Evolutionary conservation across 2,797 vertebrate species (phyloP).

Genomic region (Gallinago solitaria): DNA sequence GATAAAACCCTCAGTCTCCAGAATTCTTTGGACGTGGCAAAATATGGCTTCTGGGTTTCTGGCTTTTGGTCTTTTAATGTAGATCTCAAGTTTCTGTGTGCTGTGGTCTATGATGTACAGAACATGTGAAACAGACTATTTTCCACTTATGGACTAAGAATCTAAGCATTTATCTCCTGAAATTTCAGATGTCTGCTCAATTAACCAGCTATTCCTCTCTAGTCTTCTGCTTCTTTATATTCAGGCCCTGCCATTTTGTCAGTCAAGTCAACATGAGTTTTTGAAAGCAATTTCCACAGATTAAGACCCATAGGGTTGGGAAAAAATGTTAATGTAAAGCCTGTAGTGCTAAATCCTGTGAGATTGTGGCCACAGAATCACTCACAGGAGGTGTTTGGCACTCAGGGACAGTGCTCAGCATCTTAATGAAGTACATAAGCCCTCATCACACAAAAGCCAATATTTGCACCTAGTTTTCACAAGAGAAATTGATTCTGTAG

Average conservation of each 20-base stretch:
- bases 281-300: slow-evolving; percentile 29
- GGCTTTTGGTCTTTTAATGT: background rate
- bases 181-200: background rate
- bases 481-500: slow-evolving; percentile 41
- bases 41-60: background rate
- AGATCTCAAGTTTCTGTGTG: background rate
- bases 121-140: background rate
- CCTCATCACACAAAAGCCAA: slow-evolving; percentile 43
- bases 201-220: background rate
- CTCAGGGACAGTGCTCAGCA: slow-evolving; percentile 5
- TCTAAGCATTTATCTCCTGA: background rate
- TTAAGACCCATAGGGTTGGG: background rate
- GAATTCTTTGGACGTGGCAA: background rate
- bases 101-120: background rate
- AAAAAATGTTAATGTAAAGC: slow-evolving; percentile 3
- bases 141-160: background rate
- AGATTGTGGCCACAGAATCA: background rate
- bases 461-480: slow-evolving; percentile 52
- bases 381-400: slow-evolving; percentile 25
- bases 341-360: slow-evolving; percentile 9
- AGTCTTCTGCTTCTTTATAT: background rate
- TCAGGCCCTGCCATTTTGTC: background rate
- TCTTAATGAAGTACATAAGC: slow-evolving; percentile 55
- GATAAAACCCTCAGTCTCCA: background rate
- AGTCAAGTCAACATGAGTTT: background rate